Base-by-base conservation (phyloP, 2,797 vertebrate genomes). In the Brotula barbata region DNA sequence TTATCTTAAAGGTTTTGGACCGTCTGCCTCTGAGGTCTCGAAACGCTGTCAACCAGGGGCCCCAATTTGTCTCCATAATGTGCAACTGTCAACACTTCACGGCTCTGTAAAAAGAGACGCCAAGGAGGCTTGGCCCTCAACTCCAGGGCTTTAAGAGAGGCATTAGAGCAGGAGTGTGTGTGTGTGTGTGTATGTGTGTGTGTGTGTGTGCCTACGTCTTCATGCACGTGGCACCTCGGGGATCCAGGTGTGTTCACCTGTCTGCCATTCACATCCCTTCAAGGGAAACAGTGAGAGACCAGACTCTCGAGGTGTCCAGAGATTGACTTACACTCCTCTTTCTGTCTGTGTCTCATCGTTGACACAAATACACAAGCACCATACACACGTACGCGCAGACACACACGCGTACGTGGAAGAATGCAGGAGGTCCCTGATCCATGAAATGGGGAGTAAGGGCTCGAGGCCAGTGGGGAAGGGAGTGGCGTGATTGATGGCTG, bases 371-470 rank as follows among this genome's bases (percentile, higher is more conserved):
- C 60, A 42, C 20, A 36, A 16, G 13, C 31, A 17, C 49, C 31
- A 25, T 31, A 16, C 40, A 34, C 40, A 34, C 45, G 10, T 7
- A 50, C 7, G 39, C 43, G 21, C 14, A 45, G 36, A 17, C 49
- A 44, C 52, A 58, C 51, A 48, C 50, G 52, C 63, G 62, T 28
- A 56, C 42, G 54, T 44, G 64, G 39, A 80, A 73, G 78, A 76
- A 81, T 72, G 81, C 77, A 80, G 59, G 53, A 80, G 73, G 80
- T 82, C 85, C 73, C 46, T 86, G 86, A 91, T 87, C 87, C 85
- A 87, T 90, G 89, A 90, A 90, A 90, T 88, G 72, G 78, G 83
- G 80, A 83, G 80, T 84, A 86, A 85, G 85, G 65, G 80, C 73
- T 82, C 77, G 70, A 75, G 81, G 82, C 69, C 72, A 73, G 55